Base-by-base conservation (phyloP, 1,140 invertebrate species). In the Nomia melanderi region DNA sequence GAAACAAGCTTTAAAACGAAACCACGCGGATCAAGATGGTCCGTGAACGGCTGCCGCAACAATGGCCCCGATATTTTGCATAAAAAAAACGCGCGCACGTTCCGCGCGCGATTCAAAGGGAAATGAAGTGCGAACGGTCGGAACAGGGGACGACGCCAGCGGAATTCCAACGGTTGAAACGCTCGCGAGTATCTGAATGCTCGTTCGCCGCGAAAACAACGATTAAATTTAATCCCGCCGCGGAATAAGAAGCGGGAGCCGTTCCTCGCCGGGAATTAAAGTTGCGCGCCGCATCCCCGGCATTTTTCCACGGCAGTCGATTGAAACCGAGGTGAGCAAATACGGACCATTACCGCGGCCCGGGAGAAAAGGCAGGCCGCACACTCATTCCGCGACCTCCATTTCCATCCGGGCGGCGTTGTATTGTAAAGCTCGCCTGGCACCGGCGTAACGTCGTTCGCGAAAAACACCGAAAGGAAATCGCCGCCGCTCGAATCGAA, bases 271-370 rank as follows among this genome's bases (percentile, higher is more conserved):
- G 57, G 29, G 64, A 75, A 75, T 75, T 75, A 75, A 75, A 67
- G 36, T 17, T 20, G 0, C n/a, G 33, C 63, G n/a, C n/a, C 36
- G 72, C 44, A 47, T 75, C 27, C 33, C 17, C 53, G 25, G 23
- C 72, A 66, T 57, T 75, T 75, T 75, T 67, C 72, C 36, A 12
- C 27, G 36, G n/a, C 2, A 67, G 72, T 57, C 72, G 53, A 75
- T 75, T 66, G 72, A 67, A 75, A 75, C 53, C 63, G 72, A 75
- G 63, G 8, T 36, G 53, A 67, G 63, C 63, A 67, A 67, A 75
- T 75, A 75, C 72, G 72, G 11, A 57, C 36, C 63, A 67, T 75
- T 75, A 67, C 36, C 36, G 72, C 62, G 36, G 36, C 20, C 11
- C 72, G 14, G 62, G 25, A 25, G 53, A 66, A 74, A 23, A 53